phyloP scores from a whole-genome alignment of 2,888 invertebrate species.

The Drosophila hawaiiensis region DNA sequence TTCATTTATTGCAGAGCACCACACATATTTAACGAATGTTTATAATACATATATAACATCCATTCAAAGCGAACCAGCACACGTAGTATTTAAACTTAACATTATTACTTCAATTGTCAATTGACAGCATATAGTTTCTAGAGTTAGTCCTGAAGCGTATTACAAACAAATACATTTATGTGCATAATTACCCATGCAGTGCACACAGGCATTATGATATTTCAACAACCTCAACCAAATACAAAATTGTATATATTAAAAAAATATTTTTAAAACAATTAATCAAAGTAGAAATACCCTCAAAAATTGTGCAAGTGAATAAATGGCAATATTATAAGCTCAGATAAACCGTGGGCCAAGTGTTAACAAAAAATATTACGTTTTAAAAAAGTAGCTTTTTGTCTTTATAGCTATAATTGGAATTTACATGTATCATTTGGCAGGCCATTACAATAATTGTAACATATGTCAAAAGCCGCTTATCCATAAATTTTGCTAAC shows the following conservation, averaged over 20 bases:
- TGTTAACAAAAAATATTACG: not conserved
- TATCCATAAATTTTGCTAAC: conserved; percentile 25
- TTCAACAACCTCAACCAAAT: conserved; percentile 51
- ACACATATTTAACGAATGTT: not conserved
- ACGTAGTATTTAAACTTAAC: not conserved
- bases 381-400: not conserved
- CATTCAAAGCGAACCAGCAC: not conserved
- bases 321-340: not conserved
- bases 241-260: not conserved
- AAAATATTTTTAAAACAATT: not conserved
- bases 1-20: not conserved
- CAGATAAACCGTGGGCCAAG: not conserved
- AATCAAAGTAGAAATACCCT: conserved; percentile 11
- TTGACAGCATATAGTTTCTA: conserved; percentile 9
- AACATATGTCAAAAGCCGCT: conserved; percentile 30
- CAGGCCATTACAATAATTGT: conserved; percentile 31
- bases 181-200: conserved; percentile 37
- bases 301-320: not conserved
- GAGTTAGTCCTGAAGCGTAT: conserved; percentile 21
- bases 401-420: not conserved
- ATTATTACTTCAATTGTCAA: conserved; percentile 23
- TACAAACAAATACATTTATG: conserved; percentile 33
- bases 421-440: not conserved
- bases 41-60: not conserved
- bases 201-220: conserved; percentile 15